Evolutionary conservation across 2,113 vertebrate genomes (phyloP).

Genomic region (Phrynosoma platyrhinos): DNA sequence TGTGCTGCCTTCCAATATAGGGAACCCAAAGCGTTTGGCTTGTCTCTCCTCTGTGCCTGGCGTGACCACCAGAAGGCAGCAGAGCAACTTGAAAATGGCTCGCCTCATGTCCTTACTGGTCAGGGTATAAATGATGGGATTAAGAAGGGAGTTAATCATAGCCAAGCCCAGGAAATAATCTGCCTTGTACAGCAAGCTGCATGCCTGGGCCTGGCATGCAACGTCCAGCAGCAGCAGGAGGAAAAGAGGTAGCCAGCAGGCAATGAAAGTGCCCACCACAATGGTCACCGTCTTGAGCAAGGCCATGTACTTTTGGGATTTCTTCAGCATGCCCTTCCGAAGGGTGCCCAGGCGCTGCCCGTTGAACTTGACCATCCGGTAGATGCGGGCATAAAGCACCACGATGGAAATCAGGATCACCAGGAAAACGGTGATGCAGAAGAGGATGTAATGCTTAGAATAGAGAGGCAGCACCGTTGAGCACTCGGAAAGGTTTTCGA

Average conservation of each 20-base stretch:
- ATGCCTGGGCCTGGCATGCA: constrained; percentile 73
- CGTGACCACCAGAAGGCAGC: constrained; percentile 70
- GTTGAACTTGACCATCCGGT: constrained; percentile 87
- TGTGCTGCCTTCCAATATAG: constrained; percentile 84
- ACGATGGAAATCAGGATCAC: constrained; percentile 85
- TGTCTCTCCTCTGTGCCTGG: constrained; percentile 28
- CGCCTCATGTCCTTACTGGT: constrained; percentile 89
- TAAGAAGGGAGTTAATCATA: constrained; percentile 90
- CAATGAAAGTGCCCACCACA: constrained; percentile 89
- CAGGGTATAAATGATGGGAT: constrained; percentile 93
- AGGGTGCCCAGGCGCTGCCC: constrained; percentile 72
- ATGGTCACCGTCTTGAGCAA: constrained; percentile 89
- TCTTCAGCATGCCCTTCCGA: constrained; percentile 69
- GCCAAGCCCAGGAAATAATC: constrained; percentile 91
- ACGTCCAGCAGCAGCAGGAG: constrained; percentile 87
- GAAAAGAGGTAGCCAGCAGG: constrained; percentile 90
- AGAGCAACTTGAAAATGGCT: constrained; percentile 85
- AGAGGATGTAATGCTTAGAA: constrained; percentile 88
- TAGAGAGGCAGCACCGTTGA: constrained; percentile 92
- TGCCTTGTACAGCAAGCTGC: constrained; percentile 82
- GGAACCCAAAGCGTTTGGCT: constrained; percentile 73
- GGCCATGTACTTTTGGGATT: constrained; percentile 84
- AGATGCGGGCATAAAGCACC: constrained; percentile 88
- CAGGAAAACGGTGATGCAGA: constrained; percentile 85
- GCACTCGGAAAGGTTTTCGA: constrained; percentile 80